phyloP scores from a whole-genome alignment of 2,888 invertebrate genomes.

The Campoletis raptor region DNA sequence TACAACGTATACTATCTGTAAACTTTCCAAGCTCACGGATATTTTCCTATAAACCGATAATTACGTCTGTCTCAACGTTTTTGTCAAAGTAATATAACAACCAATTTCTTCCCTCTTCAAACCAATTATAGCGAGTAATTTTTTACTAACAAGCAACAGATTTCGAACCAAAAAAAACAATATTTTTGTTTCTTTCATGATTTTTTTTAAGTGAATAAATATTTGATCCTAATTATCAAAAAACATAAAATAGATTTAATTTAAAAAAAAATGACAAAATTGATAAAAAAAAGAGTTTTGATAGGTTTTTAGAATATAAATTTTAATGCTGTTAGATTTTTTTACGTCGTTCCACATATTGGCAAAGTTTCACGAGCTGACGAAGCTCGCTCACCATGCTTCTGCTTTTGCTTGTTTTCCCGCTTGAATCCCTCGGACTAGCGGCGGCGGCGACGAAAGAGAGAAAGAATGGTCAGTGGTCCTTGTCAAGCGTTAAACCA shows the following conservation, averaged over 20 bases:
- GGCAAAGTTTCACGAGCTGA: constrained; percentile 38
- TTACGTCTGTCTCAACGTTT: constrained; percentile 23
- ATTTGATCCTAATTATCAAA: background rate
- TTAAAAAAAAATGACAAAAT: background rate
- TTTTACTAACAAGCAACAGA: background rate
- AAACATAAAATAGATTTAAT: no score
- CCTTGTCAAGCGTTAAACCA: constrained; percentile 69
- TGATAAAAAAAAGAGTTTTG: background rate
- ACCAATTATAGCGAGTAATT: background rate
- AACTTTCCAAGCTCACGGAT: constrained; percentile 9
- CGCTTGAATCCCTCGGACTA: constrained; percentile 22
- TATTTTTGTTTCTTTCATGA: background rate
- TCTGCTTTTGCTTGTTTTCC: constrained; percentile 38
- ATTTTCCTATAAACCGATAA: constrained; percentile 13
- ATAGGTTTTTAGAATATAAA: background rate
- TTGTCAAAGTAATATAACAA: background rate
- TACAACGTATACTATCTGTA: constrained; percentile 21
- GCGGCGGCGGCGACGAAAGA: constrained; percentile 41
- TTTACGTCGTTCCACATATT: constrained; percentile 9
- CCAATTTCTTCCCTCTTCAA: background rate
- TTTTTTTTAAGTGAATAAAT: background rate
- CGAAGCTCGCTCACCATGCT: background rate
- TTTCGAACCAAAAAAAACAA: background rate
- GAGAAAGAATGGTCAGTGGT: constrained; percentile 67
- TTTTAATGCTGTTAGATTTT: background rate